A percentile compares a stretch with the other conserved stretches of the same genome.
Conservation (phyloP, 1,140 invertebrate species). For the Tetraneura akinire region DNA sequence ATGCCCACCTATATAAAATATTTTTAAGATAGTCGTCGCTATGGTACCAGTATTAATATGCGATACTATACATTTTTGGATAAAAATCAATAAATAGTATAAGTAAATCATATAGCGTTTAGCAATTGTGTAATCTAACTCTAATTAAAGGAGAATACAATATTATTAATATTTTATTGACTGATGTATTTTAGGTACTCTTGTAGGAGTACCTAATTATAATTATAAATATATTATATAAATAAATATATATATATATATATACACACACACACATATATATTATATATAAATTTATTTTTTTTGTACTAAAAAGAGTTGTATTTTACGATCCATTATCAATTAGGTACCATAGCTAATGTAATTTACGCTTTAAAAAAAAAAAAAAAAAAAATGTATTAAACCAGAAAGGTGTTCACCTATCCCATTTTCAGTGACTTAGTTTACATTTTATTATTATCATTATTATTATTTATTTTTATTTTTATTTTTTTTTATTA, state of each 20-base stretch:
- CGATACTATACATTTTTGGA: background rate
- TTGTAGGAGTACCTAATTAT: slow-evolving; percentile 10
- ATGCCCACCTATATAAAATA: slow-evolving; percentile 38
- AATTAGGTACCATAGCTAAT: slow-evolving; percentile 46
- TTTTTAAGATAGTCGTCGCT: slow-evolving; percentile 44
- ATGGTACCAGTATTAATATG: slow-evolving; percentile 30
- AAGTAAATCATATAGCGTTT: slow-evolving; percentile 16
- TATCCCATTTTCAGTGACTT: slow-evolving; percentile 26
- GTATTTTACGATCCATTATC: slow-evolving; percentile 35
- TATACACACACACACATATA: background rate
- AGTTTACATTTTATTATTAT: background rate
- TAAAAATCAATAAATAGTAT: slow-evolving; percentile 33
- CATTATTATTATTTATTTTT: background rate
- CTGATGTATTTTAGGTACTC: slow-evolving; percentile 44
- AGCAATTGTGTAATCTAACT: background rate
- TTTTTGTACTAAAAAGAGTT: slow-evolving; percentile 38
- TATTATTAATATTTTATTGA: slow-evolving; percentile 43
- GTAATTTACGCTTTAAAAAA: slow-evolving; percentile 40
- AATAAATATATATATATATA: slow-evolving; percentile 3
- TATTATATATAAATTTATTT: too few species aligned
- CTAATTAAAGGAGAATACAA: slow-evolving; percentile 14
- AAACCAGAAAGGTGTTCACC: slow-evolving; percentile 44
- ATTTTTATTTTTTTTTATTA: background rate
- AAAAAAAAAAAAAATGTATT: too few species aligned
- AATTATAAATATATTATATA: slow-evolving; percentile 39